These are phyloP conservation scores for Acanthosepion esculentum DNA, from an alignment of 2,888 invertebrate genomes.

Conservation along the genomic window DNA sequence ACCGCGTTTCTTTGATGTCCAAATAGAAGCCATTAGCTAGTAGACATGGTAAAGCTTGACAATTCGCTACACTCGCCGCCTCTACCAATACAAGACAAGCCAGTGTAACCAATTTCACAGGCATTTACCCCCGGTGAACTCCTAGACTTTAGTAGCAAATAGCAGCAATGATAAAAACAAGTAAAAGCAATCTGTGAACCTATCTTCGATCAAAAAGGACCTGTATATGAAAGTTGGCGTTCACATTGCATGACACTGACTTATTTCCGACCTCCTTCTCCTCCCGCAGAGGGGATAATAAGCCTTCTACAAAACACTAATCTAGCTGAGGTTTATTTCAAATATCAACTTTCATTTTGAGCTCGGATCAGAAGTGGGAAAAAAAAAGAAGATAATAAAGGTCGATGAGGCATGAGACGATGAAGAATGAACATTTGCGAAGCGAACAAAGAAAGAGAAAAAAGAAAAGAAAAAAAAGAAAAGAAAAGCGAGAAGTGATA, in stretches of 20 bases:
- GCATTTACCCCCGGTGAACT: slow-evolving; percentile 15
- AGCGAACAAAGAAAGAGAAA: not conserved
- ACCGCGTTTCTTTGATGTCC: not conserved
- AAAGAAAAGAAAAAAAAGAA: not conserved
- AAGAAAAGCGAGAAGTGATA: not conserved
- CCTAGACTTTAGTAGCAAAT: not conserved
- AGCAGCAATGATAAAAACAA: not conserved
- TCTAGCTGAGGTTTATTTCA: not conserved
- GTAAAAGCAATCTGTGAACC: not conserved
- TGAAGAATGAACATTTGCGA: not conserved
- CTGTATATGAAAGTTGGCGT: not conserved
- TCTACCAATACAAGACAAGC: not conserved
- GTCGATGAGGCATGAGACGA: not conserved
- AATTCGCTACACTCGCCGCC: not conserved
- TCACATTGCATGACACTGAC: not conserved
- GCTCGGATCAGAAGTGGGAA: not conserved
- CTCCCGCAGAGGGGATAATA: not conserved
- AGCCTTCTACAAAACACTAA: not conserved
- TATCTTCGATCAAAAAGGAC: slow-evolving; percentile 2
- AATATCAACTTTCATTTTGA: not conserved
- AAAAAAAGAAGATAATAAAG: not conserved
- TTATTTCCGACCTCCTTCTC: too few species aligned
- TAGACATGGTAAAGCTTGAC: not conserved
- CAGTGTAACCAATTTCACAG: not conserved
- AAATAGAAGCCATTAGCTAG: slow-evolving; percentile 33